A percentile compares a stretch with the other conserved stretches of the same genome.
Evolutionary conservation across 1,140 invertebrate genomes (phyloP).

Genomic region (Bombus difficillimus): DNA sequence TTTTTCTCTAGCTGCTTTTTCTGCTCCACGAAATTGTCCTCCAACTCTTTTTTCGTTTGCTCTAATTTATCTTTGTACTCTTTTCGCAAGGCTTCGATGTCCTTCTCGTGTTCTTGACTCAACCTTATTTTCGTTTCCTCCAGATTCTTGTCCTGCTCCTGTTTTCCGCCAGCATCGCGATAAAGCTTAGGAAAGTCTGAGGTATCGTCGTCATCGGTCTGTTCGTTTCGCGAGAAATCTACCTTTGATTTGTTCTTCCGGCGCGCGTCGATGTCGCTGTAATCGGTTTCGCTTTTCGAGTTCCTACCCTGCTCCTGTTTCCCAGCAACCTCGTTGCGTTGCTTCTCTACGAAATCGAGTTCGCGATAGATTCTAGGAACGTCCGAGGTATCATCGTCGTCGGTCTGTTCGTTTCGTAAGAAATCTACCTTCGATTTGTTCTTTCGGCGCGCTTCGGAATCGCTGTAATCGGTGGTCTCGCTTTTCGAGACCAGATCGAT

Average conservation of each 20-base stretch:
- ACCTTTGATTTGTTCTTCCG: constrained; percentile 71
- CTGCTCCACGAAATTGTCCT: constrained; percentile 82
- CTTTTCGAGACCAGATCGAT: constrained; percentile 78
- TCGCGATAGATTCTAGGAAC: constrained; percentile 58
- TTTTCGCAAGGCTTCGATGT: constrained; percentile 67
- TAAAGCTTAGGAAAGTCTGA: constrained; percentile 64
- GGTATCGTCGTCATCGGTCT: constrained; percentile 72
- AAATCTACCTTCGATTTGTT: constrained; percentile 70
- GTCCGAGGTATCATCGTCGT: constrained; percentile 72
- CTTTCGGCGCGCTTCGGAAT: constrained; percentile 67
- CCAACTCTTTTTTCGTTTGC: constrained; percentile 78
- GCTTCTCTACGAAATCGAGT: constrained; percentile 35
- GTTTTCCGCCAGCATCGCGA: constrained; percentile 35
- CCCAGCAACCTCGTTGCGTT: constrained; percentile 1
- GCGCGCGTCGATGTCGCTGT: constrained; percentile 69
- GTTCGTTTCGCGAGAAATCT: constrained; percentile 66
- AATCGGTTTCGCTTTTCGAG: constrained; percentile 74
- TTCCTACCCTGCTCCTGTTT: constrained; percentile 11
- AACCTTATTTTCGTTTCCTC: constrained; percentile 62
- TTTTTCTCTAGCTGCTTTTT: constrained; percentile 81
- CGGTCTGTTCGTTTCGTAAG: constrained; percentile 69
- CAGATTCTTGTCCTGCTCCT: constrained; percentile 43
- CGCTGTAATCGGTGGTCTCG: constrained; percentile 72
- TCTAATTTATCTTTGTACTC: constrained; percentile 72
- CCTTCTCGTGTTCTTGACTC: constrained; percentile 64